Evolutionary conservation across 2,113 vertebrate genomes (phyloP).

Genomic region (Poeciliopsis retropinna): DNA sequence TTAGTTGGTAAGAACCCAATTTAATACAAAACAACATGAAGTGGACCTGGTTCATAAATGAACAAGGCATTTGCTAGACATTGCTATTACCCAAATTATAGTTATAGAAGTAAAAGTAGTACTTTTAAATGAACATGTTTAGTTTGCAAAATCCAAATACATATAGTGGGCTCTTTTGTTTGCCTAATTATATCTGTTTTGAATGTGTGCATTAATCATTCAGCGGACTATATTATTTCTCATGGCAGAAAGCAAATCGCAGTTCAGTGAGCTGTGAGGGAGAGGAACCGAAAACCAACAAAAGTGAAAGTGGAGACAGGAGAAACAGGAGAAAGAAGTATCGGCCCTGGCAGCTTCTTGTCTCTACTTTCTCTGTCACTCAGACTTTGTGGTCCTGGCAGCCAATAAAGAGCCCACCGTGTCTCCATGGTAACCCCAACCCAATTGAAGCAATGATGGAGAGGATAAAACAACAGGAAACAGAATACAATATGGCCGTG

Average conservation of each 20-base stretch:
- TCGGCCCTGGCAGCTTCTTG: slow-evolving; percentile 44
- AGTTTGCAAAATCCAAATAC: neutral
- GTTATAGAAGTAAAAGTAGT: neutral
- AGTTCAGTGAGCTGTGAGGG: neutral
- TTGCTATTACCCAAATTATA: no score
- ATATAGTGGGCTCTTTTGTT: neutral
- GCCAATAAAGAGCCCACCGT: slow-evolving; percentile 61
- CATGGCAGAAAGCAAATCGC: neutral
- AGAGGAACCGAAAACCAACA: slow-evolving; percentile 17
- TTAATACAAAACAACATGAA: no score
- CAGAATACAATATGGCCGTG: slow-evolving; percentile 49
- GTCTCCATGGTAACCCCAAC: slow-evolving; percentile 70
- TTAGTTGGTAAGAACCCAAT: no score
- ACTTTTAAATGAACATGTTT: neutral
- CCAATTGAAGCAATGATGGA: slow-evolving; percentile 63
- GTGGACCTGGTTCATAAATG: no score
- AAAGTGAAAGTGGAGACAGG: slow-evolving; percentile 60
- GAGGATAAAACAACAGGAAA: slow-evolving; percentile 60
- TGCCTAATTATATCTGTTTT: neutral
- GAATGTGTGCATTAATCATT: neutral
- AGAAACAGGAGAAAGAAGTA: slow-evolving; percentile 53
- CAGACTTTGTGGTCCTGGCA: slow-evolving; percentile 60
- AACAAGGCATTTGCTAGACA: no score
- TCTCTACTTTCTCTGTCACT: slow-evolving; percentile 62
- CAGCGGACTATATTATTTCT: neutral